phyloP scores from a whole-genome alignment of 1,140 invertebrate genomes.

The Acyrthosiphon pisum region DNA sequence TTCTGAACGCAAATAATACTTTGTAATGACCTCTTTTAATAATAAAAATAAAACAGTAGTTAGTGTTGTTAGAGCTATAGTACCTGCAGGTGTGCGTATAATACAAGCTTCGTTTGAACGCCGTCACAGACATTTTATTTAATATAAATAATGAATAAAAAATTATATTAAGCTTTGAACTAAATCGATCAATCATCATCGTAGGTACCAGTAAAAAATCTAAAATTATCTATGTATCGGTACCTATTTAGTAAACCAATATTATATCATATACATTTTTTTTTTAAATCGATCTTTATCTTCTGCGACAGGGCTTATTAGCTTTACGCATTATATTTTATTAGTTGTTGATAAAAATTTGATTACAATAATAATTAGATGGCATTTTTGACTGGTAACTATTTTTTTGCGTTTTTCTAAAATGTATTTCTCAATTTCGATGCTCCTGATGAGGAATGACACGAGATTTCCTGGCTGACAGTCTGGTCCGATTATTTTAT shows the following conservation, averaged over 20 bases:
- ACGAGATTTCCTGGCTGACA: too few species aligned
- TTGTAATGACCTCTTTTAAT: not conserved
- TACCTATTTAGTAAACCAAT: not conserved
- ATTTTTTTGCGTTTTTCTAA: too few species aligned
- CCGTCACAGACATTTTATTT: not conserved
- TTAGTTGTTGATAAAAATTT: too few species aligned
- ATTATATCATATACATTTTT: not conserved
- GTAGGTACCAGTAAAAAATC: not conserved
- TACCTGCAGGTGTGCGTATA: not conserved
- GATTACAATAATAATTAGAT: too few species aligned
- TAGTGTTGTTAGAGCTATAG: not conserved
- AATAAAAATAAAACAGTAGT: not conserved
- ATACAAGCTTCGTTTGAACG: not conserved
- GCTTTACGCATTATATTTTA: too few species aligned
- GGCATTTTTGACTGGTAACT: too few species aligned
- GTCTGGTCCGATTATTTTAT: too few species aligned
- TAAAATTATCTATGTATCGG: not conserved
- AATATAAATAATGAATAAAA: not conserved
- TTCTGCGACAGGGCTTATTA: too few species aligned
- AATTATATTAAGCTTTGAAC: not conserved
- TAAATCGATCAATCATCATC: not conserved
- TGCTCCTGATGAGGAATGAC: too few species aligned
- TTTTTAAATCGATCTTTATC: too few species aligned
- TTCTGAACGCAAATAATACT: not conserved
- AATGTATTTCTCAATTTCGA: too few species aligned